Base-by-base conservation (phyloP, 2,113 vertebrate genomes). In the Seriola rivoliana region DNA sequence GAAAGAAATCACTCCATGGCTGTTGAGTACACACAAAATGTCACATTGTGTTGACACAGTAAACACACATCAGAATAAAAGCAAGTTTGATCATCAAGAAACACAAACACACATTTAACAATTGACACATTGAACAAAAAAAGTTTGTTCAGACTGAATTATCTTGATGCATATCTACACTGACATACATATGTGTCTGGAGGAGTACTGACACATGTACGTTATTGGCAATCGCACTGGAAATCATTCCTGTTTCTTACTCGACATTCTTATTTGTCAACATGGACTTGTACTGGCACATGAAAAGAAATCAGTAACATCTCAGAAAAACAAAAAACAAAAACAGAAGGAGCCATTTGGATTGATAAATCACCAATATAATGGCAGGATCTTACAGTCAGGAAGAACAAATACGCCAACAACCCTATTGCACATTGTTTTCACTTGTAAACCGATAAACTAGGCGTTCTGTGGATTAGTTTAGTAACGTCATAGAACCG, bases 351-450 rank as follows among this genome's bases (percentile, higher is more conserved):
- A 80, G 62, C 60, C 3, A 23, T 23, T 67, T 10, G 11, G 19
- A 48, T 32, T 25, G 42, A 76, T 23, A 63, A 48, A 78, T 71
- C 71, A 4, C 10, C 23, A 52, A 70, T 58, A 17, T n/a, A 4
- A 78, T 4, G 29, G n/a, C 75, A 68, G 42, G 54, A 79, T 59
- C 11, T 16, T 55, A n/a, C 11, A 36, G 50, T 58, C 42, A 72
- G 55, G 62, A 71, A 81, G 63, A 73, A 38, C 23, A 70, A 63
- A 71, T 54, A 55, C 29, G 4, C 67, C 73, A 52, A 23, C 34
- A 50, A 48, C 57, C 70, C 38, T 81, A 91, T 91, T 91, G 89
- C 87, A 90, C 88, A 82, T 75, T 29, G 60, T 78, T 62, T 14
- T 63, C 66, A 12, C 40, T 11, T 78, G 73, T 78, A 82, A 86